Evolutionary conservation across 2,797 vertebrate genomes (phyloP).

Genomic region (Novumbra hubbsi): DNA sequence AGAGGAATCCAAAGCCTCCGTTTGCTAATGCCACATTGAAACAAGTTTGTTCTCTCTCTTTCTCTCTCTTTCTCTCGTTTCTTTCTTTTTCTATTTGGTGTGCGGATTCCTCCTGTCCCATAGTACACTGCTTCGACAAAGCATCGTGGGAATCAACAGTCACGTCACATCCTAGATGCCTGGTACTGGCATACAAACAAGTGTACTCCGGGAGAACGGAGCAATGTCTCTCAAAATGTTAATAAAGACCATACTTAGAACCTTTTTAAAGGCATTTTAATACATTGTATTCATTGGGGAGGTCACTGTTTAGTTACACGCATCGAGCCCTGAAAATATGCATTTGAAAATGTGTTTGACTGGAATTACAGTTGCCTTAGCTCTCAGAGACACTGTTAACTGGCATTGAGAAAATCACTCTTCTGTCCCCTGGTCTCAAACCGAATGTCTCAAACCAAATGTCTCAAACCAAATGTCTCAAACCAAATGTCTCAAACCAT

Average conservation of each 20-base stretch:
- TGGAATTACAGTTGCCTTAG: no score
- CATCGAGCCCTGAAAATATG: no score
- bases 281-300: no score
- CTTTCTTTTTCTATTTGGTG: constrained; percentile 20
- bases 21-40: constrained; percentile 15
- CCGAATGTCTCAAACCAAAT: no score
- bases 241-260: background rate
- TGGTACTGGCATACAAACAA: constrained; percentile 4
- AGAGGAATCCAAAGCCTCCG: constrained; percentile 17
- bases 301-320: no score
- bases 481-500: no score
- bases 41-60: constrained; percentile 7
- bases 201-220: background rate
- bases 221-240: background rate
- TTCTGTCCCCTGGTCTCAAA: no score
- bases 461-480: no score
- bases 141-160: constrained; percentile 39
- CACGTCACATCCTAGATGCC: constrained; percentile 42
- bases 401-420: no score
- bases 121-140: constrained; percentile 22
- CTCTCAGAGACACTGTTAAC: no score
- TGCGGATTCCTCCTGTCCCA: constrained; percentile 26
- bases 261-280: background rate
- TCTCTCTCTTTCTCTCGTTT: background rate
- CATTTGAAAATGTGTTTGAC: no score